Conservation (phyloP, 1,140 invertebrate genomes). For the Drosophila bocki region DNA sequence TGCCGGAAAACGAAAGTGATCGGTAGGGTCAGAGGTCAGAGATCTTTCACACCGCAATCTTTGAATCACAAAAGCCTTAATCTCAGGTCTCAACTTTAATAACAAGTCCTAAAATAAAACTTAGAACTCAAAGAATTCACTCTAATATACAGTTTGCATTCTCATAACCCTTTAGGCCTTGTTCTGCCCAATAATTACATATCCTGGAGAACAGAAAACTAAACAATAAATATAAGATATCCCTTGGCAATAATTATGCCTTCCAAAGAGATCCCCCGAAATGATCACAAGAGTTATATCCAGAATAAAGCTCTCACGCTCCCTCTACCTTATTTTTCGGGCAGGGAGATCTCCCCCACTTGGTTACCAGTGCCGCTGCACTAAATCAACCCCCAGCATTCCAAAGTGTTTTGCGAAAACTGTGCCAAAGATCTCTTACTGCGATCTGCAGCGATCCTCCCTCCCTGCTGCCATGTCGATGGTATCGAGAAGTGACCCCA, state of each 20-base stretch:
- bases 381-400: constrained; percentile 57
- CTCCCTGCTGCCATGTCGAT: constrained; percentile 32
- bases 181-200: not conserved
- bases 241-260: constrained; percentile 18
- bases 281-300: constrained; percentile 7
- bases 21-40: constrained; percentile 14
- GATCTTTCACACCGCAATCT: not conserved
- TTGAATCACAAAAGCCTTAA: not conserved
- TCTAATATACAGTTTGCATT: not conserved
- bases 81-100: not conserved
- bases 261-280: constrained; percentile 3
- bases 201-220: not conserved
- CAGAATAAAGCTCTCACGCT: constrained; percentile 42
- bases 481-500: constrained; percentile 52
- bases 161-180: not conserved
- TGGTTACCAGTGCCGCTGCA: constrained; percentile 27
- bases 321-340: constrained; percentile 13
- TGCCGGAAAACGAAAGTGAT: constrained; percentile 57
- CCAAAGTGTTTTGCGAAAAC: constrained; percentile 61
- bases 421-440: constrained; percentile 62
- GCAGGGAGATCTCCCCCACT: constrained; percentile 27
- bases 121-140: not conserved
- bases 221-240: constrained; percentile 17
- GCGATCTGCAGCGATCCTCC: constrained; percentile 27
- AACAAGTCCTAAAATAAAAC: not conserved